Conservation (phyloP, 2,888 invertebrate genomes). For the Andrena camellia region DNA sequence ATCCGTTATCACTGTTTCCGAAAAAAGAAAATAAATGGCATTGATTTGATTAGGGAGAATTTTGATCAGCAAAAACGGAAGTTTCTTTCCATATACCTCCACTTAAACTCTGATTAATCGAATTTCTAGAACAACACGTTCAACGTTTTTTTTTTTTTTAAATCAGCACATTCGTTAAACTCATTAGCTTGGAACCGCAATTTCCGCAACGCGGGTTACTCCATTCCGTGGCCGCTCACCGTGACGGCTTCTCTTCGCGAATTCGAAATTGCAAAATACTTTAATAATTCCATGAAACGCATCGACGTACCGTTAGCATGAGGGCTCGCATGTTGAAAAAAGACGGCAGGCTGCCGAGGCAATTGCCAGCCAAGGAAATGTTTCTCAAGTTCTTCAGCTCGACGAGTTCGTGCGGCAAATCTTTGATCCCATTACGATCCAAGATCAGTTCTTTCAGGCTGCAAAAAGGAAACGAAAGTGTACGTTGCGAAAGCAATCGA, state of each 20-base stretch:
- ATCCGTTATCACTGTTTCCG: background rate
- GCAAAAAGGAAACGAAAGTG: conserved; percentile 76
- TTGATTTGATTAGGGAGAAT: background rate
- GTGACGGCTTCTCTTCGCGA: conserved; percentile 29
- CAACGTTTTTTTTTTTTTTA: background rate
- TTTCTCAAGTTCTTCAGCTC: conserved; percentile 88
- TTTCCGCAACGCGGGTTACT: conserved; percentile 5
- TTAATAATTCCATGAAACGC: conserved; percentile 27
- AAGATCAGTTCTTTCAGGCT: conserved; percentile 91
- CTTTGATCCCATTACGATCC: conserved; percentile 90
- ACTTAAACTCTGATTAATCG: background rate
- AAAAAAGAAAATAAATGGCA: background rate
- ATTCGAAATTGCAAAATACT: conserved; percentile 53
- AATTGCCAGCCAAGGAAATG: conserved; percentile 88
- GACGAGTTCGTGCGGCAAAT: conserved; percentile 88
- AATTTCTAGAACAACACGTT: conserved; percentile 4
- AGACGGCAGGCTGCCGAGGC: conserved; percentile 85
- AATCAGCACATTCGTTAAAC: conserved; percentile 7
- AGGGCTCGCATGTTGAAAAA: conserved; percentile 87
- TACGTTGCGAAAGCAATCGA: no score
- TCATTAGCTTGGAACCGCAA: conserved; percentile 22
- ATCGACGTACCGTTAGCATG: conserved; percentile 86
- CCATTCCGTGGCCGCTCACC: conserved; percentile 10
- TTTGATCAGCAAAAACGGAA: background rate
- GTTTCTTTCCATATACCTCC: background rate